Evolutionary conservation across 2,797 vertebrate species (phyloP).

Genomic region (Enteromius treurensis): DNA sequence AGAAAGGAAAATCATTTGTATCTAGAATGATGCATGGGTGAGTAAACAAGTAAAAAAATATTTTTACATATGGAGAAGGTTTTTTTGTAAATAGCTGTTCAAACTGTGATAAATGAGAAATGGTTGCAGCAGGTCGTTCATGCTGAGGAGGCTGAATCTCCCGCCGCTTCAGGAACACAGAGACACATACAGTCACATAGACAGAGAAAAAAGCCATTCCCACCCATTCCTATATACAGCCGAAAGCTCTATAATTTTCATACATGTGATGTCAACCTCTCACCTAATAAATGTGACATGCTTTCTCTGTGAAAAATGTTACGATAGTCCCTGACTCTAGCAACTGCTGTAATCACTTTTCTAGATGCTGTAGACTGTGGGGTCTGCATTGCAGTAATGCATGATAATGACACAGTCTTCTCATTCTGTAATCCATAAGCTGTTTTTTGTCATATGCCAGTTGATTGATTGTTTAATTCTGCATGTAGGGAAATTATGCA

Average conservation of each 20-base stretch:
- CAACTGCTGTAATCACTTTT: not conserved
- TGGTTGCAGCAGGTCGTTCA: not conserved
- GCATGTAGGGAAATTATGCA: not conserved
- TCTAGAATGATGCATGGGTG: not conserved
- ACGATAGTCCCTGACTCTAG: not conserved
- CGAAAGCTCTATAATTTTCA: not conserved
- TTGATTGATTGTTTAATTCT: not conserved
- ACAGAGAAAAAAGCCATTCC: not conserved
- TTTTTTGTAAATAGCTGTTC: conserved; percentile 5
- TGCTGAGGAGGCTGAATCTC: conserved; percentile 9
- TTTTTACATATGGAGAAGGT: not conserved
- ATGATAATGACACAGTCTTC: not conserved
- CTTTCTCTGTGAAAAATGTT: not conserved
- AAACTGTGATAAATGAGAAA: conserved; percentile 37
- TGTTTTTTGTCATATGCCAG: not conserved
- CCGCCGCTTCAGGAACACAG: not conserved
- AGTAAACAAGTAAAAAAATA: not conserved
- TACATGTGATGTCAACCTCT: not conserved
- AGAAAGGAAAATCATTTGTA: not conserved
- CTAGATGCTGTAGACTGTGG: not conserved
- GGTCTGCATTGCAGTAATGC: conserved; percentile 8
- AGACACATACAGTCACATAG: conserved; percentile 10
- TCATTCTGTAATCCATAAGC: not conserved
- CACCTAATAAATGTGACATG: conserved; percentile 11
- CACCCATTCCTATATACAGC: conserved; percentile 10